phyloP scores from a whole-genome alignment of 1,140 invertebrate genomes.

The Telenomus remus region DNA sequence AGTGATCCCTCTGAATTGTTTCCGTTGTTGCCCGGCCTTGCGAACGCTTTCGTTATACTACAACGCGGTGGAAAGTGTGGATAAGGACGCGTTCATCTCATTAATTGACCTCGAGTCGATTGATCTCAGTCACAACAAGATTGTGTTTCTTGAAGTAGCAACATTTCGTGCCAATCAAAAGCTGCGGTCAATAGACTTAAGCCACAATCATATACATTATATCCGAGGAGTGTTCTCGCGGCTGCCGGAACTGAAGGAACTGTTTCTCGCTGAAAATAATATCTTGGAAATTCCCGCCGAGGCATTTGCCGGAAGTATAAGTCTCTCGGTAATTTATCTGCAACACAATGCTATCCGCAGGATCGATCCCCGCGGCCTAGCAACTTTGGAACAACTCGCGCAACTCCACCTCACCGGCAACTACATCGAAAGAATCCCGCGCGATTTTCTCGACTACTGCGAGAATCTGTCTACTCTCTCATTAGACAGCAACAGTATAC shows the following conservation, averaged over 20 bases:
- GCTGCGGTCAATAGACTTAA: conserved; percentile 88
- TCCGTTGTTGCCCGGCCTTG: conserved; percentile 85
- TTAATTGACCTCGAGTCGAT: conserved; percentile 86
- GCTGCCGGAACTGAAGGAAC: conserved; percentile 84
- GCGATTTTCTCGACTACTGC: conserved; percentile 84
- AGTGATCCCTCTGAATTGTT: conserved; percentile 83
- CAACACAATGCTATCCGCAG: conserved; percentile 89
- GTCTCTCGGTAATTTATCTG: conserved; percentile 88
- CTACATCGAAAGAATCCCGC: conserved; percentile 85
- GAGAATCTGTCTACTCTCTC: conserved; percentile 87
- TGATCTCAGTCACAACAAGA: conserved; percentile 91
- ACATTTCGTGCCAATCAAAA: conserved; percentile 85
- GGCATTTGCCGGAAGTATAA: conserved; percentile 85
- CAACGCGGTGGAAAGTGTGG: conserved; percentile 86
- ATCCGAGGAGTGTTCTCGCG: conserved; percentile 87
- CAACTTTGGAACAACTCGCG: conserved; percentile 83
- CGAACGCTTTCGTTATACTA: conserved; percentile 88
- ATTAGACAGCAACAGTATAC: conserved; percentile 92
- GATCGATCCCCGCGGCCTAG: conserved; percentile 84
- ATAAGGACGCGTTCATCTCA: conserved; percentile 84
- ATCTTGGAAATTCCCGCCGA: conserved; percentile 88
- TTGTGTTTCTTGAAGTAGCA: conserved; percentile 82
- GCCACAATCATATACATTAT: conserved; percentile 91
- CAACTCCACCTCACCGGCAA: conserved; percentile 92
- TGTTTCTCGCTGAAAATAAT: conserved; percentile 94